These are phyloP conservation scores for Melanaphis sacchari DNA, from an alignment of 1,140 invertebrate genomes.

Conservation along the genomic window DNA sequence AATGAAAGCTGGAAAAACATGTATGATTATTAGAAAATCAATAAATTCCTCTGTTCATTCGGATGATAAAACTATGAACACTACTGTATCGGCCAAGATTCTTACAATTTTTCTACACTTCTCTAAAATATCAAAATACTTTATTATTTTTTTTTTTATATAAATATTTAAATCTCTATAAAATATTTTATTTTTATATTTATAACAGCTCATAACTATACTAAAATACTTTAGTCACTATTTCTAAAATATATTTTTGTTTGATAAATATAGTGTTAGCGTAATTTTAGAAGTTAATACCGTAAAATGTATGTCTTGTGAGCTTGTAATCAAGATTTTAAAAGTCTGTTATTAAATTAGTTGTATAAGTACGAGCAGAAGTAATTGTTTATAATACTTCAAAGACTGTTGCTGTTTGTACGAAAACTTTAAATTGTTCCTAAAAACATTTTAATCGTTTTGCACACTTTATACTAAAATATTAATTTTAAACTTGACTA, in stretches of 20 bases:
- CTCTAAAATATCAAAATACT: too few relatives aligned
- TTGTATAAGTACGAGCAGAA: background rate
- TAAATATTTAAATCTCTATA: background rate
- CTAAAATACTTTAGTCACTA: background rate
- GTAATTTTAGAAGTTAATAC: background rate
- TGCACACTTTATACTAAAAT: background rate
- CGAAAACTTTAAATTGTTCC: background rate
- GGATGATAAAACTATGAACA: background rate
- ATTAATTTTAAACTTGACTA: too few relatives aligned
- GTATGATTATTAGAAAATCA: background rate
- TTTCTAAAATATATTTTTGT: background rate
- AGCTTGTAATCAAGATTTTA: background rate
- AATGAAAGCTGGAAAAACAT: background rate
- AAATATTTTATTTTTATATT: too few relatives aligned
- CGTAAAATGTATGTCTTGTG: background rate
- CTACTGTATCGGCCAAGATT: background rate
- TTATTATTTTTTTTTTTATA: too few relatives aligned
- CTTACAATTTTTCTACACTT: background rate
- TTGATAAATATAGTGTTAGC: background rate
- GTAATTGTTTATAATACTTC: background rate
- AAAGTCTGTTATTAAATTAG: background rate
- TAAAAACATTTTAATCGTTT: background rate
- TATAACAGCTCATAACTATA: background rate
- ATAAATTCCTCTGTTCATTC: background rate
- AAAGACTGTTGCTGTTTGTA: background rate